Evolutionary conservation across 2,888 invertebrate genomes (phyloP).

Genomic region (Mythimna loreyi): DNA sequence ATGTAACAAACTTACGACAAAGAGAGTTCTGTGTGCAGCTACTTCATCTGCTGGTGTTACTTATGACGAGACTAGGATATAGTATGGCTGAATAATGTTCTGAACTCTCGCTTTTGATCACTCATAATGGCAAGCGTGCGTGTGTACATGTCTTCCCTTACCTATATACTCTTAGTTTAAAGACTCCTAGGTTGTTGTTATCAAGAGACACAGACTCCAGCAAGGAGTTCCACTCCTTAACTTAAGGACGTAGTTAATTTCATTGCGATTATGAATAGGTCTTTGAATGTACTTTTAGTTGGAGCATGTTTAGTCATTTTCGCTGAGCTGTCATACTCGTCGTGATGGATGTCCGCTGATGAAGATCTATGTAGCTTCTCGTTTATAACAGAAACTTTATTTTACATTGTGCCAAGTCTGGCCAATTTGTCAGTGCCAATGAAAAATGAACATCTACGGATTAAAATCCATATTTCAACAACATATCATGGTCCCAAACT

Average conservation of each 20-base stretch:
- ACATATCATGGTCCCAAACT: conserved; percentile 6
- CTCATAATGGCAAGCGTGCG: too few species aligned
- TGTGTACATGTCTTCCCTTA: too few species aligned
- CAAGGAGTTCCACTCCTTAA: too few species aligned
- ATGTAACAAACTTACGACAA: too few species aligned
- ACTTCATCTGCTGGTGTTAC: too few species aligned
- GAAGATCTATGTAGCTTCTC: not conserved
- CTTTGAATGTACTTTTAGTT: not conserved
- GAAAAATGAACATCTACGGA: not conserved
- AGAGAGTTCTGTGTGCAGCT: too few species aligned
- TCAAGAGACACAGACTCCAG: too few species aligned
- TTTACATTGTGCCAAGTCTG: not conserved
- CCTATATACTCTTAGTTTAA: too few species aligned
- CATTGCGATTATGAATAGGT: not conserved
- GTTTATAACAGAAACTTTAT: not conserved
- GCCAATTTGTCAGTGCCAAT: not conserved
- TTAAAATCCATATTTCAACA: not conserved
- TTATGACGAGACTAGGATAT: too few species aligned
- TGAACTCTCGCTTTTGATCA: too few species aligned
- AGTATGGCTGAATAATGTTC: too few species aligned
- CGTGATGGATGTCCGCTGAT: not conserved
- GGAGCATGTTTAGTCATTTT: not conserved
- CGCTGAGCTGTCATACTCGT: not conserved
- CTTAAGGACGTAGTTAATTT: not conserved
- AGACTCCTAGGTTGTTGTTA: too few species aligned